Conservation (phyloP, 1,140 invertebrate species). For the Atta cephalotes region DNA sequence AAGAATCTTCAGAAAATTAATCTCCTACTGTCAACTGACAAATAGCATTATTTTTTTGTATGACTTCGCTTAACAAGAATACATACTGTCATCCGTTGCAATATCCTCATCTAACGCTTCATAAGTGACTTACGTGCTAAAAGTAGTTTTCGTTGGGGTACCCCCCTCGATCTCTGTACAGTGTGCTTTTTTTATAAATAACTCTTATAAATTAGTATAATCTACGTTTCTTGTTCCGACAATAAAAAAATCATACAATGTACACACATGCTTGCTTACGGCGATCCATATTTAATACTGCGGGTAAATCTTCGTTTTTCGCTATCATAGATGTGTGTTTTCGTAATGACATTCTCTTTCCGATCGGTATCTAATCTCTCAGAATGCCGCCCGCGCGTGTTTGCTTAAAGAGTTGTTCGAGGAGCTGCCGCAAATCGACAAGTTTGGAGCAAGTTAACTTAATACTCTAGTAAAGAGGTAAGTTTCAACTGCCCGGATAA, state of each 20-base stretch:
- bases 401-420: constrained; percentile 33
- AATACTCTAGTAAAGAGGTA: constrained; percentile 85
- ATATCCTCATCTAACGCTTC: constrained; percentile 56
- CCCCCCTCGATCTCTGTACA: constrained; percentile 74
- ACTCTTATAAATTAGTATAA: constrained; percentile 79
- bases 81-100: constrained; percentile 5
- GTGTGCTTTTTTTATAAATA: constrained; percentile 80
- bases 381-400: neutral
- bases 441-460: constrained; percentile 73
- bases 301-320: constrained; percentile 69
- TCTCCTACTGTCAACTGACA: neutral
- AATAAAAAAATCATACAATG: constrained; percentile 74
- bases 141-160: constrained; percentile 65
- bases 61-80: constrained; percentile 47
- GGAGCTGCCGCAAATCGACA: constrained; percentile 64
- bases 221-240: constrained; percentile 65
- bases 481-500: constrained; percentile 86
- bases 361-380: constrained; percentile 31
- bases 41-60: constrained; percentile 19
- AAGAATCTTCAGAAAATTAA: constrained; percentile 3
- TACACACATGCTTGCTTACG: constrained; percentile 74
- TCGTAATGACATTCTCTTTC: constrained; percentile 25
- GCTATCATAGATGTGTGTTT: constrained; percentile 54
- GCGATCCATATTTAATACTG: constrained; percentile 84
- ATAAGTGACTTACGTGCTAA: constrained; percentile 60